phyloP scores from a whole-genome alignment of 2,888 invertebrate genomes.

The Ormyrus nitidulus region DNA sequence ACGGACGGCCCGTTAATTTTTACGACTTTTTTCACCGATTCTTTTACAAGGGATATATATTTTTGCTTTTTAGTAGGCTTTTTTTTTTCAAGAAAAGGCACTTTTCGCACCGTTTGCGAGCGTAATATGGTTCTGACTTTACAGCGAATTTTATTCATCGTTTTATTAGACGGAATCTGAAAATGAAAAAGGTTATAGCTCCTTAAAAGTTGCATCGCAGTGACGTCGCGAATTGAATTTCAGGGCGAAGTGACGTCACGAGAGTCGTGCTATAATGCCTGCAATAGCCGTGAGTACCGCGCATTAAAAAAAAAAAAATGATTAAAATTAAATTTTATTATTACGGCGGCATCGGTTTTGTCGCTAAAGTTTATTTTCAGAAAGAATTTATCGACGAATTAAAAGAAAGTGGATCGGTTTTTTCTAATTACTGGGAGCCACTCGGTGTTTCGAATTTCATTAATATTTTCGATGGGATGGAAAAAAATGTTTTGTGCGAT shows the following conservation, averaged over 20 bases:
- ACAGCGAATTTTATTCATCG: constrained; percentile 18
- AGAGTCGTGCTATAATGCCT: constrained; percentile 3
- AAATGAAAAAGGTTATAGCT: constrained; percentile 19
- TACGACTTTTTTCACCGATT: too few species aligned
- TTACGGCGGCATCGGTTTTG: too few species aligned
- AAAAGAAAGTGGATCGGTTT: too few species aligned
- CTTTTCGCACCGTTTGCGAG: neutral
- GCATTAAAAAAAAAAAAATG: neutral
- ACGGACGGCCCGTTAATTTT: too few species aligned
- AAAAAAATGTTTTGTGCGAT: too few species aligned
- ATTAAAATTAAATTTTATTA: constrained; percentile 12
- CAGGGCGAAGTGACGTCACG: constrained; percentile 11
- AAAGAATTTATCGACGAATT: too few species aligned
- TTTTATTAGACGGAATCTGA: constrained; percentile 30
- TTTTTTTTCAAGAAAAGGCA: neutral
- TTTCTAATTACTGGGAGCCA: too few species aligned
- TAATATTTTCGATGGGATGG: too few species aligned
- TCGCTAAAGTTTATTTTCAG: too few species aligned
- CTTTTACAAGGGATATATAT: too few species aligned
- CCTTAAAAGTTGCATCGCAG: constrained; percentile 1
- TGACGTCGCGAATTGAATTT: constrained; percentile 31
- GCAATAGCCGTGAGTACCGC: neutral
- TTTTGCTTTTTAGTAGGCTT: too few species aligned
- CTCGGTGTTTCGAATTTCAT: too few species aligned
- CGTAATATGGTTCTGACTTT: neutral